Evolutionary conservation across 2,797 vertebrate genomes (phyloP), one percentile per base, ranked within the genome.

Genomic region (Xiphophorus birchmanni): DNA sequence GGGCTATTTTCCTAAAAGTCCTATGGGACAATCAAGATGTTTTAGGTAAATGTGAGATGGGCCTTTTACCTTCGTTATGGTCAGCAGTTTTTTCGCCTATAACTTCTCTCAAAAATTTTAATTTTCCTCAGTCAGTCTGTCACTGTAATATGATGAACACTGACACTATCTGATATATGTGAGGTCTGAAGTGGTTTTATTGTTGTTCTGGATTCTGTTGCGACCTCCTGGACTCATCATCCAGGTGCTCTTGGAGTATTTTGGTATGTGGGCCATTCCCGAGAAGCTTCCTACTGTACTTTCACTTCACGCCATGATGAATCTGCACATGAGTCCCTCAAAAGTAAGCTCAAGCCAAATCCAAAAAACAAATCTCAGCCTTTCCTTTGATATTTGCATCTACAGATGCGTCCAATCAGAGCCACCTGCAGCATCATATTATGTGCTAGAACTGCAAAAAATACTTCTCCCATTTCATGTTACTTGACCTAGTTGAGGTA

Each of bases 341-440:
- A 37, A 11, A 15, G 21, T 8, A 48, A n/a, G 23, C 29, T 74
- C 48, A 48, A 75, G 73, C 78, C 48, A 71, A 86, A 74, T 75
- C 13, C 13, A 37, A 15, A 74, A 26, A 10, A 2, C 60, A 65
- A 65, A 18, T 37, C 5, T 37, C 5, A 37, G 35, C 60, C 13
- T 65, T 15, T 65, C n/a, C 12, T 37, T 65, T 37, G 2, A 18
- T 2, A 65, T 65, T 65, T 35, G 60, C 32, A 65, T 32, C 32
- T 17, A 65, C 32, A 18, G 29, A 67, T 40, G 37, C 11, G 3
- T 67, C 37, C 40, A 40, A 23, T 63, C 63, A 74, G 65, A 65
- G 17, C 79, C 54, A 81, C 58, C 52, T 73, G n/a, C 82, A 73
- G 29, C 50, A 73, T 47, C 65, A 80, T 52, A 32, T 3, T 58